Base-by-base conservation (phyloP, 1,140 invertebrate genomes). In the Trypoxylus dichotomus region DNA sequence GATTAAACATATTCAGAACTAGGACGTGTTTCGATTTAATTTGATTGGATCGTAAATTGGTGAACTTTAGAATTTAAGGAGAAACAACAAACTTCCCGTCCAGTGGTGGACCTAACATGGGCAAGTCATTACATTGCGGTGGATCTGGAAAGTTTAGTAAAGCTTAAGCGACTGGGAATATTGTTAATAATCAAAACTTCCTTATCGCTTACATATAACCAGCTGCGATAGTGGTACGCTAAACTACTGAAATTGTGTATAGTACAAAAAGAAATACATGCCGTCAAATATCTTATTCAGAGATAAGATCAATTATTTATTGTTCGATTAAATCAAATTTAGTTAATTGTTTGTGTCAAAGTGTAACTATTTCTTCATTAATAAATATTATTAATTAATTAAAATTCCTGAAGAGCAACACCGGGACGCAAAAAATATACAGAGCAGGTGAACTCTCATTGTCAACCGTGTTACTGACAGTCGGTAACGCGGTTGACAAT, bases 31-130 rank as follows among this genome's bases (percentile, higher is more conserved):
- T 42, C 71, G 60, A 73, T 73, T 73, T 73, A 73, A 73, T 73
- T 73, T 73, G 71, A 73, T 73, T 73, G 29, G 71, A 73, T 73
- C 37, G 71, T 73, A 73, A 73, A 73, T 73, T 73, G 37, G 71
- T 19, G 60, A 63, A 63, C 60, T 63, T 63, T 24, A 63, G 25
- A 63, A 63, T 63, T 63, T 24, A 63, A 63, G 19, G 19, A 63
- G 60, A 27, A 63, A 63, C 60, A 63, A 19, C 60, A 63, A 19
- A 63, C 60, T 63, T 63, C 60, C 60, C 60, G 21, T 27, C 60
- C 43, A 47, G 43, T 47, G 43, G 43, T 19, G 43, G 43, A 47
- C 43, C 43, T 47, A 47, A 47, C 43, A 47, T 47, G 13, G 13
- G 43, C 43, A 13, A 47, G 43, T 15, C 43, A 19, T 13, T 47